phyloP scores from a whole-genome alignment of 2,888 invertebrate genomes.

The Metalampra italica region DNA sequence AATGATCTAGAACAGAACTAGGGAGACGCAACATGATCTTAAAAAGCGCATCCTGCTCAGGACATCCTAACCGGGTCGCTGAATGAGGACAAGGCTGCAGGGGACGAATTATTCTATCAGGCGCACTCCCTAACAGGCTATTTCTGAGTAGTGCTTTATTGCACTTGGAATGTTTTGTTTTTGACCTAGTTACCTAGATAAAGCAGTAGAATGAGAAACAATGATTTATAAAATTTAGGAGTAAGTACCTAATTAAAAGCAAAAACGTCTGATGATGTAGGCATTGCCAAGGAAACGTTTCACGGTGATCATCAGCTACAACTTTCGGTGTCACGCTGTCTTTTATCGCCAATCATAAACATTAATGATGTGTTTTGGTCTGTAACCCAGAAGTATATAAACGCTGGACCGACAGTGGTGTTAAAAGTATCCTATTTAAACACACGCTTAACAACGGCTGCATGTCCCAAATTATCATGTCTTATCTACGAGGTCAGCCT shows the following conservation, averaged over 20 bases:
- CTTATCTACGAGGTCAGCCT: conserved; percentile 74
- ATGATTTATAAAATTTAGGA: no score
- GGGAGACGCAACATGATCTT: conserved; percentile 16
- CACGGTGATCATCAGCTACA: no score
- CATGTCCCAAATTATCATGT: conserved; percentile 65
- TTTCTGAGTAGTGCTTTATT: conserved; percentile 35
- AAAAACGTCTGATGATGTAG: no score
- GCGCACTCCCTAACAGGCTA: conserved; percentile 29
- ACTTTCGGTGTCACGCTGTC: no score
- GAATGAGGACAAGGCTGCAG: conserved; percentile 65
- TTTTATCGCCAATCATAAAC: no score
- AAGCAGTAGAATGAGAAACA: no score
- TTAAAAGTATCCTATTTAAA: neutral
- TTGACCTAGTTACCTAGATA: neutral
- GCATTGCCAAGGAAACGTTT: no score
- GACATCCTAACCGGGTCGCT: conserved; percentile 51
- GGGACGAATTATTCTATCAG: conserved; percentile 74
- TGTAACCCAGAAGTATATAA: no score
- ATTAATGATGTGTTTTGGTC: no score
- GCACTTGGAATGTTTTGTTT: conserved; percentile 7
- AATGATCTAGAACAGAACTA: neutral
- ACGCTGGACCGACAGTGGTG: neutral
- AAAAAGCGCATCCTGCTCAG: conserved; percentile 63
- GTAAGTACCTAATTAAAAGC: no score
- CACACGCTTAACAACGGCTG: conserved; percentile 16